phyloP scores from a whole-genome alignment of 2,113 vertebrate genomes.

The Notarius quadriscutis region DNA sequence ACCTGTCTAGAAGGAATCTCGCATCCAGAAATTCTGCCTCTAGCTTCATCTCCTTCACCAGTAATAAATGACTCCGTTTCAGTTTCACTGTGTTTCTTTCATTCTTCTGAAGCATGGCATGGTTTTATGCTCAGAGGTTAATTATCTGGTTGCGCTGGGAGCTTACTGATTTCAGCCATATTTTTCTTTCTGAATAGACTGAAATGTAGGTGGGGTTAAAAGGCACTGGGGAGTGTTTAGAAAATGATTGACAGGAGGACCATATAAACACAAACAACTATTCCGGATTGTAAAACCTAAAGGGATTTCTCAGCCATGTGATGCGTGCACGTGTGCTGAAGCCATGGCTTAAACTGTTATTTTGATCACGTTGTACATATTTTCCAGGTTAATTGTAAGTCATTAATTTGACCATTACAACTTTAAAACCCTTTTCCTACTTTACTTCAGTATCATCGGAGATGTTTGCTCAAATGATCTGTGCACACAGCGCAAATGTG shows the following conservation, averaged over 20 bases:
- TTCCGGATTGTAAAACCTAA: not conserved
- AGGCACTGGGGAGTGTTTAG: not conserved
- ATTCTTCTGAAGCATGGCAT: not conserved
- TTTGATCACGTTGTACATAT: not conserved
- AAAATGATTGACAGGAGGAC: not conserved
- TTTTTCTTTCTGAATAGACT: not conserved
- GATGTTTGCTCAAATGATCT: conserved; percentile 6
- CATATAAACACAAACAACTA: not conserved
- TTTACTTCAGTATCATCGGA: not conserved
- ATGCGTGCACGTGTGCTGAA: not conserved
- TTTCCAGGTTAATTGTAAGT: not conserved
- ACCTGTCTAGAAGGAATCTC: not conserved
- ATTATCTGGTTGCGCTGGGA: not conserved
- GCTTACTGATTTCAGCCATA: not conserved
- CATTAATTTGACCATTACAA: not conserved
- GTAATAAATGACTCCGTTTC: no score
- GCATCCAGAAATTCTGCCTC: no score
- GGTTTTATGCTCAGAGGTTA: not conserved
- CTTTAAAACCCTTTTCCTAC: not conserved
- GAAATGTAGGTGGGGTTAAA: not conserved
- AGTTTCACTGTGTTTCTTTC: not conserved
- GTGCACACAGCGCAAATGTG: not conserved
- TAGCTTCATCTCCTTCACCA: no score
- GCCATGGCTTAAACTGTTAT: no score
- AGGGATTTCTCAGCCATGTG: not conserved